Evolutionary conservation across 2,113 vertebrate genomes (phyloP), one percentile per base, ranked within the genome.

Genomic region (Ifrita kowaldi): DNA sequence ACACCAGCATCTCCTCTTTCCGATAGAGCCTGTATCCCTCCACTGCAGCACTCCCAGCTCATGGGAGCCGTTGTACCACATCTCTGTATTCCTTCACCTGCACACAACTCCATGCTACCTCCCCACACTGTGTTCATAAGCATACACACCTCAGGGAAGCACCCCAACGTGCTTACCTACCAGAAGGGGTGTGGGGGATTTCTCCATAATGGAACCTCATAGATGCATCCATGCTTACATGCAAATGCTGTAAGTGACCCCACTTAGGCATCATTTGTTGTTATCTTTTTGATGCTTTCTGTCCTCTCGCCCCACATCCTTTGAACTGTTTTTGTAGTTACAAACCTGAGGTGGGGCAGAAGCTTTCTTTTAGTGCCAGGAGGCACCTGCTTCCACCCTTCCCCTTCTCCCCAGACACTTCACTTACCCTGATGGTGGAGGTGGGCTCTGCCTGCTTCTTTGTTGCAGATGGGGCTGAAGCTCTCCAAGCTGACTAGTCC

Each of bases 301-400:
- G 12, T 30, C 2, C 0, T 7, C 14, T 64, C 21, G 49, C 11
- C 3, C 3, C 5, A 44, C 26, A 5, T 7, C 9, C 20, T 63
- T 39, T 42, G 18, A 76, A 12, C 9, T 6, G 21, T 0, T 46
- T 64, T 19, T n/a, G 7, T 35, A 56, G 14, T n/a, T 47, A 13
- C 0, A 44, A 74, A 8, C 41, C 14, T 39, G 35, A 41, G 8
- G 11, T 52, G 9, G 9, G 19, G 5, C 63, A 84, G 19, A 8
- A 75, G 4, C 23, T 53, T 82, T 22, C 9, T 69, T 74, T 39
- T 3, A 57, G 11, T 63, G 11, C 30, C 17, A 37, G 9, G 60
- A 76, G 2, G 30, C 39, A 41, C 35, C 39, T 1, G 0, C 30
- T 84, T n/a, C 35, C 30, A 32, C 22, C 33, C 15, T 46, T 69